Evolutionary conservation across 2,888 invertebrate genomes (phyloP), one percentile per base, ranked within the genome.

Genomic region (Macrosiphum euphorbiae): DNA sequence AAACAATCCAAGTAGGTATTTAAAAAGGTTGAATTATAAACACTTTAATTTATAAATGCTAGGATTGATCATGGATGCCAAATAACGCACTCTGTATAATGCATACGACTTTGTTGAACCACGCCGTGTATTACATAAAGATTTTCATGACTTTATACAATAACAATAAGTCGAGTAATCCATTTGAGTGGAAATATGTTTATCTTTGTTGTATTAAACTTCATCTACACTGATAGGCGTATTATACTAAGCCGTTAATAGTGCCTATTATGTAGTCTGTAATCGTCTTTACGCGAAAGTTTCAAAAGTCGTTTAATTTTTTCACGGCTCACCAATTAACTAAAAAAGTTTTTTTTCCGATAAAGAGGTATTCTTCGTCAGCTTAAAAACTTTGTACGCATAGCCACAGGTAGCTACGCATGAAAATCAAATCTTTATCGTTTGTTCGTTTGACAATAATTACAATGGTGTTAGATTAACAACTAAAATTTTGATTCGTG

Each of bases 261-360:
- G 28, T 84, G 8, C 78, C 35, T 78, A 26, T 84, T 90, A 90
- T 35, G 8, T 55, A 35, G 35, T 35, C 41, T 35, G 47, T 28
- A 91, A 84, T 84, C 78, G 55, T 84, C 26, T 91, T 91, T 41
- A 44, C 13, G 44, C 7, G 10, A 86, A 58, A 86, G 55, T 55
- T 85, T 91, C 11, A 24, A 86, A 91, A 85, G 58, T 47, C 58
- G 28, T 91, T 86, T 24, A 28, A n/a, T 58, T 84, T 91, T 89
- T 91, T 91, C 55, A 55, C 44, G 8, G 58, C 5, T 85, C 47
- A 86, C 55, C 85, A 85, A 91, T 86, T 91, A 91, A n/a, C 44
- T 41, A 26, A 58, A 24, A 58, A 52, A 20, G 26, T 84, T 41
- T 84, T 24, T 47, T 50, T 41, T 35, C 20, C 20, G 3, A 28